Percentiles rank a stretch among this genome's conserved stretches.
phyloP scores from a whole-genome alignment of 2,888 invertebrate species.

The Leptinotarsa haldemani region DNA sequence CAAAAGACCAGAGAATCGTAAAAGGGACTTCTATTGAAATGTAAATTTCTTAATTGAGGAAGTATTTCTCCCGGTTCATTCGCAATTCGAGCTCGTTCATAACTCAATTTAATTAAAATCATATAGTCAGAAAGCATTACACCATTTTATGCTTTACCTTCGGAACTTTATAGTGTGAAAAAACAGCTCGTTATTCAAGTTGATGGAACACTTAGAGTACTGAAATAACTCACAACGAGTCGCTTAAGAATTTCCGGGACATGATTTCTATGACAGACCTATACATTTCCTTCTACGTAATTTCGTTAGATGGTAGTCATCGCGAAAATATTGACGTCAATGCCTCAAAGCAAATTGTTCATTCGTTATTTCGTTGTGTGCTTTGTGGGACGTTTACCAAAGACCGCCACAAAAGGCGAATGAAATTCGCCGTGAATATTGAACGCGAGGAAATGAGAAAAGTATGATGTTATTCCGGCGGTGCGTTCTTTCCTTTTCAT shows the following conservation, averaged over 20 bases:
- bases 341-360: conserved; percentile 32
- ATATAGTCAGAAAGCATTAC: neutral
- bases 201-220: neutral
- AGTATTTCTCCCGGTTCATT: conserved; percentile 27
- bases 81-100: conserved; percentile 15
- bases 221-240: neutral
- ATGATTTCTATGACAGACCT: neutral
- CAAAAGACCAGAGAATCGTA: neutral
- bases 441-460: conserved; percentile 28
- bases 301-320: neutral
- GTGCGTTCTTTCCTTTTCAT: conserved; percentile 15
- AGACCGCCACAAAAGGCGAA: conserved; percentile 30
- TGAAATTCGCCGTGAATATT: conserved; percentile 30
- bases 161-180: no score
- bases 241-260: neutral
- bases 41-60: conserved; percentile 31
- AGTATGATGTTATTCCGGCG: conserved; percentile 5
- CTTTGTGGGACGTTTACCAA: conserved; percentile 29
- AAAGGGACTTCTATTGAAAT: conserved; percentile 32
- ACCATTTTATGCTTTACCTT: no score
- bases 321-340: conserved; percentile 29
- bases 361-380: conserved; percentile 24
- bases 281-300: neutral
- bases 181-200: neutral
- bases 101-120: neutral